A percentile compares a stretch with the other conserved stretches of the same genome.
phyloP scores from a whole-genome alignment of 2,113 vertebrate genomes.

The Stegostoma tigrinum region DNA sequence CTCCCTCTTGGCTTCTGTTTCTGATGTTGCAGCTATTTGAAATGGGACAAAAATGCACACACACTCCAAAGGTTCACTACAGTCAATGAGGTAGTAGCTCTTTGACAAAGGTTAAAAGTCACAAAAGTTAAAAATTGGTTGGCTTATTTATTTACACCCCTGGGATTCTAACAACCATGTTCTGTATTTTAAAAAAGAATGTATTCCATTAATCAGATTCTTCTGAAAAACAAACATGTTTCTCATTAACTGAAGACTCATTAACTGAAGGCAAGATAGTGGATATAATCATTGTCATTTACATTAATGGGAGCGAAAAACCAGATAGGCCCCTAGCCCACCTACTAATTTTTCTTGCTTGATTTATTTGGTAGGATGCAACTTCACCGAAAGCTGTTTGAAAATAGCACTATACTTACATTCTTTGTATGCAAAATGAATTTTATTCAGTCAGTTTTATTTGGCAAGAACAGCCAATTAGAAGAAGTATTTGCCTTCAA shows the following conservation, averaged over 20 bases:
- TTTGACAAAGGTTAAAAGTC: too few relatives aligned
- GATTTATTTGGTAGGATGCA: background rate
- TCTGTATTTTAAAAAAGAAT: too few relatives aligned
- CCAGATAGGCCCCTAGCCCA: background rate
- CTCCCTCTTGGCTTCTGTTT: background rate
- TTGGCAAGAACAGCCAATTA: background rate
- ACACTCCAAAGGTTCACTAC: background rate
- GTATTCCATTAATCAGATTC: background rate
- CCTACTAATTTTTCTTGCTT: background rate
- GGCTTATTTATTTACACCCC: slow-evolving; percentile 13
- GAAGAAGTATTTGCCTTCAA: background rate
- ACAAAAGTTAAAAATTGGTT: too few relatives aligned
- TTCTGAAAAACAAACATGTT: background rate
- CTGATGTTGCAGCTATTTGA: too few relatives aligned
- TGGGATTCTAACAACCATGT: background rate
- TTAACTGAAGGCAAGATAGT: background rate
- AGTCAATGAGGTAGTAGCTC: background rate
- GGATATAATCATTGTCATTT: slow-evolving; percentile 1
- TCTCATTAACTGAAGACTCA: background rate
- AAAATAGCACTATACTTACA: background rate
- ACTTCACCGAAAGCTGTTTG: background rate
- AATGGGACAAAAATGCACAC: background rate
- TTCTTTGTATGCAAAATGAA: background rate
- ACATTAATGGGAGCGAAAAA: background rate
- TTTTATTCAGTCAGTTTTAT: background rate